These are phyloP conservation scores for Taenaris catops DNA, from an alignment of 2,888 invertebrate species.

Conservation along the genomic window DNA sequence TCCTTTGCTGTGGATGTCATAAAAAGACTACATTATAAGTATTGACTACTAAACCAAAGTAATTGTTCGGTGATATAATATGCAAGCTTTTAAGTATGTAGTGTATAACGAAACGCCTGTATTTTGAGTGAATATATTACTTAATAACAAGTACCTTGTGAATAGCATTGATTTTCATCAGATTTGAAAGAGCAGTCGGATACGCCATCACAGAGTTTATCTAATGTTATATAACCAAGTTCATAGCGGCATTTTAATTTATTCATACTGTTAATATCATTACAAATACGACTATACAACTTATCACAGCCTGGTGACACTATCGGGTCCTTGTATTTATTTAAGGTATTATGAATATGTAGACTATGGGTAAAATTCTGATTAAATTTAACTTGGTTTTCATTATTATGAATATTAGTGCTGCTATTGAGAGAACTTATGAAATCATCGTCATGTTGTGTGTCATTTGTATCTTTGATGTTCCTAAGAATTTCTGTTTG, in stretches of 20 bases:
- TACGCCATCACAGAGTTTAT: conserved; percentile 47
- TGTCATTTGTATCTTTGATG: too few species aligned
- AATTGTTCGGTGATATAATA: too few species aligned
- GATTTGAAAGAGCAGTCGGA: conserved; percentile 43
- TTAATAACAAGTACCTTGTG: conserved; percentile 36
- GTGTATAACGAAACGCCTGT: too few species aligned
- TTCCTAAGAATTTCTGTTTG: too few species aligned
- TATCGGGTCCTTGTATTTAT: background rate
- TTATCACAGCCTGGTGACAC: conserved; percentile 7
- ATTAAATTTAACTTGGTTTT: background rate
- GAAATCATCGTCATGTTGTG: background rate
- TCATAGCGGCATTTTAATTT: conserved; percentile 38
- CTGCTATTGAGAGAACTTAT: background rate
- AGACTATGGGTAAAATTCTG: too few species aligned
- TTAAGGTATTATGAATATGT: too few species aligned
- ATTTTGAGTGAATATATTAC: too few species aligned
- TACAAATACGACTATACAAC: conserved; percentile 32
- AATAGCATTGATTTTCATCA: conserved; percentile 49
- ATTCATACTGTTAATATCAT: conserved; percentile 38
- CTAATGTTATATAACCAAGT: conserved; percentile 32
- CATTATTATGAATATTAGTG: background rate
- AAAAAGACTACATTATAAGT: too few species aligned
- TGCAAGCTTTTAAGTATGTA: too few species aligned
- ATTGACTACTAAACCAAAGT: too few species aligned
- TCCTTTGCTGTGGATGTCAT: conserved; percentile 43